phyloP scores from a whole-genome alignment of 2,797 vertebrate genomes.

The Coregonus ussuriensis region DNA sequence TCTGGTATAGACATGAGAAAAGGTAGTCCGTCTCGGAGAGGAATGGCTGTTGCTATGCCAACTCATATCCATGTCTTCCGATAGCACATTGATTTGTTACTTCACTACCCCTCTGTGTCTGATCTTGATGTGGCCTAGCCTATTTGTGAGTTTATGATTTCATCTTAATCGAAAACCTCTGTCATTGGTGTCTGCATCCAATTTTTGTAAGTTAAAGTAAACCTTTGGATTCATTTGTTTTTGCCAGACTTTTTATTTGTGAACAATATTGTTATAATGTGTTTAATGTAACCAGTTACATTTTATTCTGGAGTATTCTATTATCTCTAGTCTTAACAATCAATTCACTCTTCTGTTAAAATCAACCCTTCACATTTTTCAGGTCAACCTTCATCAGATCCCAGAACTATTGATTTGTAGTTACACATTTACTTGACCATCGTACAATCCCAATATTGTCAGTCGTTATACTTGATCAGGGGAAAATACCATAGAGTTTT shows the following conservation, averaged over 20 bases:
- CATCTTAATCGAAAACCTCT: not conserved
- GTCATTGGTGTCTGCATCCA: constrained; percentile 27
- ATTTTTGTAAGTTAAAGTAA: constrained; percentile 56
- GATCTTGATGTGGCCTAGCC: constrained; percentile 13
- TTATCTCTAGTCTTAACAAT: not conserved
- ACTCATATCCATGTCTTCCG: constrained; percentile 9
- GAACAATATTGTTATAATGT: not conserved
- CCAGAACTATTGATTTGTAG: not conserved
- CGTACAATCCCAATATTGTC: not conserved
- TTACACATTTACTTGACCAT: not conserved
- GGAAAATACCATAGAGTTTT: not conserved
- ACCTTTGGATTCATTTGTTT: constrained; percentile 37
- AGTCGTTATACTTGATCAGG: not conserved
- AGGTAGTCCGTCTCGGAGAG: constrained; percentile 20
- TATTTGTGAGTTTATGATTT: not conserved
- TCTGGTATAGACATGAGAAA: not conserved
- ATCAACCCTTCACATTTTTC: not conserved
- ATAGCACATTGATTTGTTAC: constrained; percentile 19
- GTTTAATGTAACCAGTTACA: not conserved
- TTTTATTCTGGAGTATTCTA: not conserved
- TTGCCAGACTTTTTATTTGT: constrained; percentile 8
- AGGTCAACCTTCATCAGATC: not conserved
- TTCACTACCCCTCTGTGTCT: constrained; percentile 15
- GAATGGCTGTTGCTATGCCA: constrained; percentile 36
- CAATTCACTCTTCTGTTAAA: not conserved